Conservation (phyloP, 2,888 invertebrate species). For the Drosophila anomelani region DNA sequence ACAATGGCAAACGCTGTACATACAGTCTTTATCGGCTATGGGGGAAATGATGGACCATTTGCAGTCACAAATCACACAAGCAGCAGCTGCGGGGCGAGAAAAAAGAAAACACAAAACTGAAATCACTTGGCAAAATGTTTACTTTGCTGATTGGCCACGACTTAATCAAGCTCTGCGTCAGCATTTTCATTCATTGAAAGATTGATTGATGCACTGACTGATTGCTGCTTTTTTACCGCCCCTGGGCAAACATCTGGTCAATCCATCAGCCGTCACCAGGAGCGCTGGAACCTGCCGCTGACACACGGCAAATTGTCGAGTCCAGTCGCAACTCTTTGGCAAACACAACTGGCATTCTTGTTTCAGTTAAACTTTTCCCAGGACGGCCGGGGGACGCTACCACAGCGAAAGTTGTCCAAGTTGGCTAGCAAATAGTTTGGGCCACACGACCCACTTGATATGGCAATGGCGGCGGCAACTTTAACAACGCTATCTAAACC, state of each 20-base stretch:
- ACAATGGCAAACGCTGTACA: slow-evolving; percentile 7
- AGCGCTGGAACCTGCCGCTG: slow-evolving; percentile 24
- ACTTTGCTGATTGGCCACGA: slow-evolving; percentile 57
- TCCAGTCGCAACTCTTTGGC: slow-evolving; percentile 36
- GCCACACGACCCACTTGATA: slow-evolving; percentile 35
- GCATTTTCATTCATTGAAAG: slow-evolving; percentile 45
- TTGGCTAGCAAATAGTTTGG: slow-evolving; percentile 52
- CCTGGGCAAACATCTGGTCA: slow-evolving; percentile 54
- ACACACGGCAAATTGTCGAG: slow-evolving; percentile 44
- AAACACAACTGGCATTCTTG: slow-evolving; percentile 24
- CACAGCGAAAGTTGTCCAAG: slow-evolving; percentile 12
- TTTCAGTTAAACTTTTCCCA: slow-evolving; percentile 57
- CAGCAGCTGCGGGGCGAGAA: background rate
- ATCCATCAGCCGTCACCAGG: slow-evolving; percentile 32
- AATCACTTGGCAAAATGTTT: slow-evolving; percentile 57
- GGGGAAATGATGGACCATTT: background rate
- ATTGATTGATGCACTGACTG: slow-evolving; percentile 58
- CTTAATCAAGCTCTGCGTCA: slow-evolving; percentile 51
- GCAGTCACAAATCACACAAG: slow-evolving; percentile 7
- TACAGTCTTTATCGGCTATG: slow-evolving; percentile 25
- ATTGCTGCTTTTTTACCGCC: slow-evolving; percentile 28
- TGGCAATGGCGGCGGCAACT: slow-evolving; percentile 45
- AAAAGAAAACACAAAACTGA: slow-evolving; percentile 3
- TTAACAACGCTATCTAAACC: slow-evolving; percentile 59
- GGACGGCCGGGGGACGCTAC: background rate